Evolutionary conservation across 2,113 vertebrate genomes (phyloP).

Genomic region (Ceuthmochares aereus): DNA sequence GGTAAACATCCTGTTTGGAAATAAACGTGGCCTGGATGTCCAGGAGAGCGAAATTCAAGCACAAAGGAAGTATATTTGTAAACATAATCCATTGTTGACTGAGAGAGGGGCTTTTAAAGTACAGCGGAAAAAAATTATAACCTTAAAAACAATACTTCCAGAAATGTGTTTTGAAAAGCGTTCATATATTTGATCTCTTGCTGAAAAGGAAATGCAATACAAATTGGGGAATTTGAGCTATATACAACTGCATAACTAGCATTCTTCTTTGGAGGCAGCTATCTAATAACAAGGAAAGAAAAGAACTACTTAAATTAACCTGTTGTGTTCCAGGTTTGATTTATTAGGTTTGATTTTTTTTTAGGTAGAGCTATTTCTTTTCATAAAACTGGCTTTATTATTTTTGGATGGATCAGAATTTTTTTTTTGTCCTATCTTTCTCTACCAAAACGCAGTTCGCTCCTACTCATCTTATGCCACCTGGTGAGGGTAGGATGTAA

Average conservation of each 20-base stretch:
- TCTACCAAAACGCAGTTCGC: background rate
- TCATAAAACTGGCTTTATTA: background rate
- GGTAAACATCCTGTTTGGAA: slow-evolving; percentile 78
- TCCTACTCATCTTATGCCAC: background rate
- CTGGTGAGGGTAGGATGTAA: background rate
- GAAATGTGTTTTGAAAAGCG: slow-evolving; percentile 40
- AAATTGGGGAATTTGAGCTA: slow-evolving; percentile 54
- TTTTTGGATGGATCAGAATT: background rate
- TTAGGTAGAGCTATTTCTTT: background rate
- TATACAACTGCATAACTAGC: slow-evolving; percentile 62
- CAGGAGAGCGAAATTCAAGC: slow-evolving; percentile 62
- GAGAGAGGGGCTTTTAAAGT: slow-evolving; percentile 56
- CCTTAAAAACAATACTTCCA: slow-evolving; percentile 59
- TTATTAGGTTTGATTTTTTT: background rate
- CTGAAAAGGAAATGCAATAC: slow-evolving; percentile 61
- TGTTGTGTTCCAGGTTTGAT: background rate
- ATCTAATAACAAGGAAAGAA: slow-evolving; percentile 36
- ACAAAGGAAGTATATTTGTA: slow-evolving; percentile 69
- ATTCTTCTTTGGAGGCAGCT: slow-evolving; percentile 51
- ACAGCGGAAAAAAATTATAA: slow-evolving; percentile 25
- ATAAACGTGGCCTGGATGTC: slow-evolving; percentile 62
- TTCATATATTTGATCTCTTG: slow-evolving; percentile 64
- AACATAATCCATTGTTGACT: slow-evolving; percentile 66
- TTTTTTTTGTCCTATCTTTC: background rate
- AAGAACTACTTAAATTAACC: slow-evolving; percentile 36